phyloP scores from a whole-genome alignment of 2,113 vertebrate genomes.

The Chloropsis hardwickii region DNA sequence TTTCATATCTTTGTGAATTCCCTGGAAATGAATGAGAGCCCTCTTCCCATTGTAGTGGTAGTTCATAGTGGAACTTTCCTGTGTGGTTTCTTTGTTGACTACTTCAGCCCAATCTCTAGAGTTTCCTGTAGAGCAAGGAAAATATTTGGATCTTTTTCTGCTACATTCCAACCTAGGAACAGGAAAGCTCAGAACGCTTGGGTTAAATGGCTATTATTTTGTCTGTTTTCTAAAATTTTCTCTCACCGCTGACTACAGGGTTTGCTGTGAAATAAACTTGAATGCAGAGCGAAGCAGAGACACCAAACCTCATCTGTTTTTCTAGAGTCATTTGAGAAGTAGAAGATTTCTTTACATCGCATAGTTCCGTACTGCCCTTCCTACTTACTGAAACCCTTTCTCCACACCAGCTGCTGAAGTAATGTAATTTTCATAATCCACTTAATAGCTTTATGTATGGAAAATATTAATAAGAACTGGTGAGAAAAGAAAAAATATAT shows the following conservation, averaged over 20 bases:
- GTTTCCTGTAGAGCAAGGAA: not conserved
- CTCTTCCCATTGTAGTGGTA: not conserved
- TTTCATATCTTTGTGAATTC: not conserved
- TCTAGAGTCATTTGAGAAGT: not conserved
- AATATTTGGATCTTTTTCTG: not conserved
- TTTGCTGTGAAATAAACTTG: not conserved
- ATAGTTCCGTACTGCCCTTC: not conserved
- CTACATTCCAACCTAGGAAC: not conserved
- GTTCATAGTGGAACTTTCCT: not conserved
- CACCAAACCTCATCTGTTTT: not conserved
- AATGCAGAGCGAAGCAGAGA: not conserved
- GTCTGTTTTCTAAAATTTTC: not conserved
- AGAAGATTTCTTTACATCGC: not conserved
- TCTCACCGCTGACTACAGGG: not conserved
- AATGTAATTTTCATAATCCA: not conserved
- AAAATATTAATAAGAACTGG: not conserved
- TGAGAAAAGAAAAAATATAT: not conserved
- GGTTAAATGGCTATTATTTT: not conserved
- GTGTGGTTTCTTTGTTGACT: not conserved
- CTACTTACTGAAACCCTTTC: not conserved
- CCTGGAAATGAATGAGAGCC: not conserved
- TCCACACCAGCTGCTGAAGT: not conserved
- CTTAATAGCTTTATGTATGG: not conserved
- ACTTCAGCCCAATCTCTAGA: not conserved
- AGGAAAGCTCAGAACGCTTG: not conserved